Evolutionary conservation across 2,797 vertebrate species (phyloP), one percentile per base, ranked within the genome.

Genomic region (Poecile montanus): DNA sequence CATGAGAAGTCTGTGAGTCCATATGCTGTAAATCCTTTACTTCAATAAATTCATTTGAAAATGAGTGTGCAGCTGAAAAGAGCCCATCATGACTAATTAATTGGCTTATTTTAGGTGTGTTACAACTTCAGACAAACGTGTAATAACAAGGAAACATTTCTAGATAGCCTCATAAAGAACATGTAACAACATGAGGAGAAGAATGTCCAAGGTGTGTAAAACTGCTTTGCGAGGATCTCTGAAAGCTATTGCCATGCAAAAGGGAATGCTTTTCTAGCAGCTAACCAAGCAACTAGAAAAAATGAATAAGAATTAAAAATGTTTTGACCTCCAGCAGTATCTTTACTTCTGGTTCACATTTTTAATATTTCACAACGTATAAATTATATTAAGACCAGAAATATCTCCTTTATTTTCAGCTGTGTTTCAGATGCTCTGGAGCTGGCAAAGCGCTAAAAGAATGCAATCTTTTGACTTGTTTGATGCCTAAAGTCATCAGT

Each of bases 31-130:
- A 97, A 98, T 97, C 94, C 96, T 97, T 97, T 98, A 97, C 97
- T 97, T 98, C 95, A 98, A 98, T 98, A 98, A 98, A 98, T 96
- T 96, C 94, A 97, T 98, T 98, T 97, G 89, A 98, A 98, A 98
- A 94, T 94, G 94, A 97, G 79, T 72, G 78, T 94, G 94, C 80
- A 94, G 51, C 85, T 95, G 85, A 87, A 80, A 91, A 93, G 66
- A 95, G 80, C 94, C 78, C 95, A 40, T 92, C 91, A 74, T 85
- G 94, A 83, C 75, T 89, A 89, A 54, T 79, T 90, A 67, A 91
- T 65, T 95, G 77, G 60, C 58, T 85, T 95, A 74, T 57, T 88
- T 89, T 74, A 95, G 81, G 32, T 63, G 61, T 76, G 53, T 38
- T 85, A 58, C 90, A 58, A 67, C 22, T 83, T 85, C 50, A 81